phyloP scores from a whole-genome alignment of 2,888 invertebrate species.

The Andrena trimmerana region DNA sequence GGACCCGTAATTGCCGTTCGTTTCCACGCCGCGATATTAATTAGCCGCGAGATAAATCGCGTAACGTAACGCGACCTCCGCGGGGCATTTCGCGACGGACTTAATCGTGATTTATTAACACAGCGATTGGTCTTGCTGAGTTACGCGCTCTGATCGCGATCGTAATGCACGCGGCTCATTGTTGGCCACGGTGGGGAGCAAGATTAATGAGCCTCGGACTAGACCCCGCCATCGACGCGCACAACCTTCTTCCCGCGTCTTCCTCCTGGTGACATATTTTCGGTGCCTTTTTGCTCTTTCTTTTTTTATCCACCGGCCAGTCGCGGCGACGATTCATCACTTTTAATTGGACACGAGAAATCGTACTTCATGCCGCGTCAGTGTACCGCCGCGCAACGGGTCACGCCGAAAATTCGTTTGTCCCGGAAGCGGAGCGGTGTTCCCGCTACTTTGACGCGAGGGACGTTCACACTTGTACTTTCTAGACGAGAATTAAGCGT shows the following conservation, averaged over 20 bases:
- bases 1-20: slow-evolving; percentile 52
- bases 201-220: slow-evolving; percentile 52
- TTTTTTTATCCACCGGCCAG: background rate
- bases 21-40: slow-evolving; percentile 49
- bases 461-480: too few species aligned
- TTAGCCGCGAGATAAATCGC: slow-evolving; percentile 43
- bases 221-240: slow-evolving; percentile 43
- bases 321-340: slow-evolving; percentile 46
- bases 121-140: slow-evolving; percentile 30
- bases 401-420: slow-evolving; percentile 14
- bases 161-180: slow-evolving; percentile 53
- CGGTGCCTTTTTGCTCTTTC: background rate
- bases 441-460: too few species aligned
- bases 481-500: too few species aligned
- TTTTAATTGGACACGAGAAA: slow-evolving; percentile 45
- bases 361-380: background rate
- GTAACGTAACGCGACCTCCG: slow-evolving; percentile 24
- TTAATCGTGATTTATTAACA: slow-evolving; percentile 60
- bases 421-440: background rate
- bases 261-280: slow-evolving; percentile 38
- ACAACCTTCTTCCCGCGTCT: slow-evolving; percentile 6
- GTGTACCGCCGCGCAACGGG: background rate
- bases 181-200: slow-evolving; percentile 35
- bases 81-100: slow-evolving; percentile 46
- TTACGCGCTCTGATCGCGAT: slow-evolving; percentile 43